Conservation (phyloP, 2,113 vertebrate genomes). For the Alaudala cheleensis region DNA sequence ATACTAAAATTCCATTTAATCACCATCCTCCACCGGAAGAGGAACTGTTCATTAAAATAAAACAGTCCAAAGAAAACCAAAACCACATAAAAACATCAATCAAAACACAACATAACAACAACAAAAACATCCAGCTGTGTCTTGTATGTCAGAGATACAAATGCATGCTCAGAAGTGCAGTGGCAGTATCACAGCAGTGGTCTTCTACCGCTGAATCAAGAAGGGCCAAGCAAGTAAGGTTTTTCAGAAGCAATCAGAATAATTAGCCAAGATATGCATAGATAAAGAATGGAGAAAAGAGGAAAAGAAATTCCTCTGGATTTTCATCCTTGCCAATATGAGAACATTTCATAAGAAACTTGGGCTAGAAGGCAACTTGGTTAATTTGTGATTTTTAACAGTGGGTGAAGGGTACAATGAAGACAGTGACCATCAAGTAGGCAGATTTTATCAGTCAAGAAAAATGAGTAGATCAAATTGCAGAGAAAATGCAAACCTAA, state of each 20-base stretch:
- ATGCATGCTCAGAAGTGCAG: neutral
- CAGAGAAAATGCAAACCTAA: neutral
- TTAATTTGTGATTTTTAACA: neutral
- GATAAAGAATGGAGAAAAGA: neutral
- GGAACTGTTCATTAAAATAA: neutral
- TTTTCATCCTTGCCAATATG: neutral
- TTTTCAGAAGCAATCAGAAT: neutral
- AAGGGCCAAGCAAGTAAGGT: neutral
- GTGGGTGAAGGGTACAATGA: neutral
- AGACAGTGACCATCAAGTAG: neutral
- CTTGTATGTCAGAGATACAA: neutral
- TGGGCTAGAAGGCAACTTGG: neutral
- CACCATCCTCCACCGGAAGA: neutral
- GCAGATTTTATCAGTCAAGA: neutral
- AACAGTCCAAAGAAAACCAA: neutral
- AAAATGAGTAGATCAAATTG: neutral
- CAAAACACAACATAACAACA: neutral
- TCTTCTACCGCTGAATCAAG: neutral
- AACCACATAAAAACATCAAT: neutral
- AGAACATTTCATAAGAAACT: neutral
- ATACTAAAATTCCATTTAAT: neutral
- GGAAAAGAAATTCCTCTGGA: neutral
- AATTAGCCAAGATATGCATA: neutral
- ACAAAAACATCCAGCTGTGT: neutral
- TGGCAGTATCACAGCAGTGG: neutral